These are phyloP conservation scores for Serranus cabrilla DNA, from an alignment of 2,797 vertebrate species.

Conservation along the genomic window DNA sequence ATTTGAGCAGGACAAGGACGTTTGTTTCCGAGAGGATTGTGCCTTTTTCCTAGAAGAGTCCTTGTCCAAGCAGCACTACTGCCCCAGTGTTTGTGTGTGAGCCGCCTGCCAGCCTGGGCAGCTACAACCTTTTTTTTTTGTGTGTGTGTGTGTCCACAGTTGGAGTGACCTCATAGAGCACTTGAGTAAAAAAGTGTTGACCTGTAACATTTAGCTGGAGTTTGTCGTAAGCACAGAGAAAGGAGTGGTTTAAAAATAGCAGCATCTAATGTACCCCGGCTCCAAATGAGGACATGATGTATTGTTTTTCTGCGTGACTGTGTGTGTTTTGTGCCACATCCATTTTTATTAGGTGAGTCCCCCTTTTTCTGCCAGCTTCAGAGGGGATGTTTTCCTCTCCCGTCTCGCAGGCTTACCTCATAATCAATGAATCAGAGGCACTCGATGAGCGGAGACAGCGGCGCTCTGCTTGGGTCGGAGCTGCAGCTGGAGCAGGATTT, in stretches of 20 bases:
- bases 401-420: slow-evolving; percentile 37
- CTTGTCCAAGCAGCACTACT: background rate
- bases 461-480: slow-evolving; percentile 41
- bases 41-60: slow-evolving; percentile 12
- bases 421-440: slow-evolving; percentile 65
- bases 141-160: background rate
- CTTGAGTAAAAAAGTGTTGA: slow-evolving; percentile 27
- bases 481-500: slow-evolving; percentile 63
- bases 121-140: background rate
- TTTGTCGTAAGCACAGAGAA: slow-evolving; percentile 15
- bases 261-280: slow-evolving; percentile 19
- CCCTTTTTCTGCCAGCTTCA: slow-evolving; percentile 14
- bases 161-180: slow-evolving; percentile 27
- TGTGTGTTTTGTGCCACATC: slow-evolving; percentile 46
- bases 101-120: background rate
- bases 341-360: slow-evolving; percentile 47
- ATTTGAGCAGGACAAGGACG: background rate
- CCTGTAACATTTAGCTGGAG: slow-evolving; percentile 40
- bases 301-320: slow-evolving; percentile 35
- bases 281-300: slow-evolving; percentile 39
- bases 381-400: slow-evolving; percentile 42
- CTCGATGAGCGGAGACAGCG: slow-evolving; percentile 45
- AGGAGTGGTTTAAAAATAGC: slow-evolving; percentile 53
- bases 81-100: slow-evolving; percentile 12
- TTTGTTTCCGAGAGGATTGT: slow-evolving; percentile 7